Evolutionary conservation across 2,113 vertebrate genomes (phyloP), one percentile per base, ranked within the genome.

Genomic region (Phrynosoma blainvillii): DNA sequence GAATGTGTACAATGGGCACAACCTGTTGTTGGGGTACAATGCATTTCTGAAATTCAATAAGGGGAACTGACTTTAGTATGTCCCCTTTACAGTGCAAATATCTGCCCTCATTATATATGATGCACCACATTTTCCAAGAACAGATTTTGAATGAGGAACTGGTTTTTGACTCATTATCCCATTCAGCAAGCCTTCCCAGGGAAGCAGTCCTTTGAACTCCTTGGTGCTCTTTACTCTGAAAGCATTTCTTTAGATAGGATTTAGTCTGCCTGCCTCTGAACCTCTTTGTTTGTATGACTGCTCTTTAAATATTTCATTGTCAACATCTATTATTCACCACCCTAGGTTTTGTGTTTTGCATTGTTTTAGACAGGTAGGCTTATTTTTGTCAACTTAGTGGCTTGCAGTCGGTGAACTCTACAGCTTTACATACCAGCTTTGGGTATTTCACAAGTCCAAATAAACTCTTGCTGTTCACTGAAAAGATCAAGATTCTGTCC

Each of bases 271-370:
- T n/a, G 27, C 30, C 74, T 59, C 32, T 16, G 30, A 84, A 73
- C 52, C 66, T 79, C 40, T 84, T 84, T 78, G 77, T 40, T 25
- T 86, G 42, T 84, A 23, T 75, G 18, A 82, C 62, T 11, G 4
- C 83, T 88, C 73, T 54, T 56, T 78, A 68, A 70, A 54, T 88
- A 68, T 88, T 88, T 84, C 47, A 84, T 70, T 56, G 65, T 23
- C 36, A 52, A 71, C 52, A 84, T 84, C 87, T 82, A 78, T 88
- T 88, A 88, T 88, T 88, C 62, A 88, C n/a, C 62, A 84, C 42
- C 14, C 77, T 20, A n/a, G 87, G 66, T 68, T 86, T 78, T 54
- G 71, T 81, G 30, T 75, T 62, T 74, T 76, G 56, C 75, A 66
- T 82, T 47, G 30, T 71, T 71, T 84, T 56, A 79, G 62, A 77